A percentile compares a stretch with the other conserved stretches of the same genome.
phyloP scores from a whole-genome alignment of 92 coral and sea anemone genomes.

The Blastomussa wellsi region DNA sequence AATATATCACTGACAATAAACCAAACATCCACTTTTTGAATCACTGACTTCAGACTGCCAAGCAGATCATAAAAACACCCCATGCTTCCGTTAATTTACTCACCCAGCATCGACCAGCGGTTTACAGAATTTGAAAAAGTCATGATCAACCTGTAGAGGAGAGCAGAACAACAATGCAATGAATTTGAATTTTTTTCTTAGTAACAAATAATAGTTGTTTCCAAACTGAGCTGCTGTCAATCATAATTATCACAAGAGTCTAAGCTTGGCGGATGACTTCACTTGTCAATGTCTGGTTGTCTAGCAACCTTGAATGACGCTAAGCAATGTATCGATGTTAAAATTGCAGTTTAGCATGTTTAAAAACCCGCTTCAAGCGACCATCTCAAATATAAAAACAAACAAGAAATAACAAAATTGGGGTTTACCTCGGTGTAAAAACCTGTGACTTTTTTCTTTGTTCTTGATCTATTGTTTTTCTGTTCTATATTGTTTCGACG shows the following conservation, averaged over 20 bases:
- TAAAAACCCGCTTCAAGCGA: too few relatives aligned
- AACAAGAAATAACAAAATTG: too few relatives aligned
- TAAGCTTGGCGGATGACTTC: neutral
- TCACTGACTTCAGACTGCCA: neutral
- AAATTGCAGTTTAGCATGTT: too few relatives aligned
- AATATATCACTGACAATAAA: neutral
- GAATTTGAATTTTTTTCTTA: too few relatives aligned
- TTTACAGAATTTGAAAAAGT: conserved; percentile 78
- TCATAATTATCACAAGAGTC: neutral
- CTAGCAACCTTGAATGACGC: neutral
- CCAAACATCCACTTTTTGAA: neutral
- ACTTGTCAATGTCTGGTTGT: neutral
- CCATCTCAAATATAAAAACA: too few relatives aligned
- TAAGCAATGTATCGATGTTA: neutral
- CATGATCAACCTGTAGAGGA: conserved; percentile 67
- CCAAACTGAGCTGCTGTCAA: neutral
- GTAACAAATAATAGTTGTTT: neutral
- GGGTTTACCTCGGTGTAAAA: too few relatives aligned
- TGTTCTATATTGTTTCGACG: too few relatives aligned
- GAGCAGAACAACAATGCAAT: neutral
- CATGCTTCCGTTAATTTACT: conserved; percentile 6
- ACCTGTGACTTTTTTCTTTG: too few relatives aligned
- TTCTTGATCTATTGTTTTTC: too few relatives aligned
- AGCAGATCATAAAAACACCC: neutral
- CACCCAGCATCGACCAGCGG: conserved; percentile 87